phyloP scores from a whole-genome alignment of 2,888 invertebrate genomes.

The Drepana falcataria region DNA sequence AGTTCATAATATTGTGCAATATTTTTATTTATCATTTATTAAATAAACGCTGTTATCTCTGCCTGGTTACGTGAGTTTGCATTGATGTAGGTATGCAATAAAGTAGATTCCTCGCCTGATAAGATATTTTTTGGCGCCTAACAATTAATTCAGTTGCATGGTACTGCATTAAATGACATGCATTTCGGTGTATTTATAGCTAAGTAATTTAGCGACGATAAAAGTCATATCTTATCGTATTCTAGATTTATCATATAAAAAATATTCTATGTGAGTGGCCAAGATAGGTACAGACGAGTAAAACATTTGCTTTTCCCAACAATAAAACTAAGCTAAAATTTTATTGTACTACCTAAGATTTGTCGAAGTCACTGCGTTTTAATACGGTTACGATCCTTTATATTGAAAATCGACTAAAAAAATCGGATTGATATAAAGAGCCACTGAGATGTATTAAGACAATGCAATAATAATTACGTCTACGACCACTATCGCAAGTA shows the following conservation, averaged over 20 bases:
- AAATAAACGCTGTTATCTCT: conserved; percentile 36
- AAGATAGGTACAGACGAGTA: not conserved
- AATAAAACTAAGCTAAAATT: not conserved
- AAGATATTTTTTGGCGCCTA: conserved; percentile 58
- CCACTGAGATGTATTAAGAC: no score
- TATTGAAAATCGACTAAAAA: no score
- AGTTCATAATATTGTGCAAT: conserved; percentile 28
- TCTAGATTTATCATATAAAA: no score
- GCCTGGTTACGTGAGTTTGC: conserved; percentile 38
- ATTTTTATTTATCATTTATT: conserved; percentile 38
- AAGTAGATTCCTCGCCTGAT: conserved; percentile 56
- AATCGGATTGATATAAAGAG: no score
- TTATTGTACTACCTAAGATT: not conserved
- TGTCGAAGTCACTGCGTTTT: not conserved
- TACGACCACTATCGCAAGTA: no score
- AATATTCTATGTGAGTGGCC: no score
- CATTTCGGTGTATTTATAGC: not conserved
- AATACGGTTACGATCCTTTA: no score
- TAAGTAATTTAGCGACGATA: not conserved
- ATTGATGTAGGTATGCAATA: conserved; percentile 40
- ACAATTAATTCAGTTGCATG: conserved; percentile 22
- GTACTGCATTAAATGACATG: conserved; percentile 9
- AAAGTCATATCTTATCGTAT: no score
- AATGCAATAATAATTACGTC: no score
- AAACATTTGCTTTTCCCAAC: not conserved